These are phyloP conservation scores for Toxotes jaculatrix DNA, from an alignment of 2,113 vertebrate genomes.

Conservation along the genomic window DNA sequence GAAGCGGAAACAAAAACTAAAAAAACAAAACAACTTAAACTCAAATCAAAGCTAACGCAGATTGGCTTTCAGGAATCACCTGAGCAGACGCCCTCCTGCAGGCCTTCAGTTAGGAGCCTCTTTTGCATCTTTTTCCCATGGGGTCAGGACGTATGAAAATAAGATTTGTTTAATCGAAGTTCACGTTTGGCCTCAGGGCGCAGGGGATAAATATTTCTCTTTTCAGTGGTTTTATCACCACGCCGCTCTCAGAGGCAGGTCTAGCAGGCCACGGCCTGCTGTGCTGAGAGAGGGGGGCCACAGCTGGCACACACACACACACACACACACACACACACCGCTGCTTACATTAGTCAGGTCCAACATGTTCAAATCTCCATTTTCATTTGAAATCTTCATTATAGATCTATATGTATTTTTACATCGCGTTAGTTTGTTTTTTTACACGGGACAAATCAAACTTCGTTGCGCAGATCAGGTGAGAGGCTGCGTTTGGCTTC, in stretches of 20 bases:
- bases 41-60: neutral
- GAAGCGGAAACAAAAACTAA: neutral
- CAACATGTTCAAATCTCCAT: too few relatives aligned
- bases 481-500: too few relatives aligned
- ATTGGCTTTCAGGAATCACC: neutral
- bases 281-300: neutral
- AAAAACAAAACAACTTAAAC: too few relatives aligned
- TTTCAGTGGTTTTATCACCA: neutral
- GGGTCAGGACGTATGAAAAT: slow-evolving; percentile 52
- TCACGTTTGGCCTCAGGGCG: slow-evolving; percentile 52
- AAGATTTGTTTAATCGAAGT: slow-evolving; percentile 57
- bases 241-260: neutral
- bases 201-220: slow-evolving; percentile 45
- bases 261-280: slow-evolving; percentile 21
- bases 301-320: too few relatives aligned
- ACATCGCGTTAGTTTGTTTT: too few relatives aligned
- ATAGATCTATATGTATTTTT: too few relatives aligned
- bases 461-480: too few relatives aligned
- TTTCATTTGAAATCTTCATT: too few relatives aligned
- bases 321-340: too few relatives aligned
- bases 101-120: slow-evolving; percentile 7
- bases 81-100: neutral
- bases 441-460: too few relatives aligned
- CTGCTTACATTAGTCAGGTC: too few relatives aligned
- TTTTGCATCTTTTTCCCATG: slow-evolving; percentile 46